Evolutionary conservation across 2,888 invertebrate species (phyloP), one percentile per base, ranked within the genome.

Genomic region (Biston betularia): DNA sequence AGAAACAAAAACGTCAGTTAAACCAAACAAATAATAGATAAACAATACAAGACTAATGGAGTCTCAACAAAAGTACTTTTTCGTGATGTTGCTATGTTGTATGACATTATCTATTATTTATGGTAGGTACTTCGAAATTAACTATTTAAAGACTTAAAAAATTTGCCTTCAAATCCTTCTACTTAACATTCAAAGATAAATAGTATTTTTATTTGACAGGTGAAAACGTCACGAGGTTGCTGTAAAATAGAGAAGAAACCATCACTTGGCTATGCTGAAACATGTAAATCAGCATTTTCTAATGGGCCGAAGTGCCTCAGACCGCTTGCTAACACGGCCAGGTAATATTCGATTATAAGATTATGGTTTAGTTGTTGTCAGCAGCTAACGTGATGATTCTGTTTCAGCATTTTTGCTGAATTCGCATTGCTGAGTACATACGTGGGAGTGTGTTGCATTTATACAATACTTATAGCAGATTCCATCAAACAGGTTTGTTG

Each of bases 391-490:
- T 24, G 24, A 24, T 48, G 15, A 45, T 55, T 57, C 63, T 60
- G 63, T 92, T 92, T 74, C 86, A 94, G 94, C 69, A 71, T 89
- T 46, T 81, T 93, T 74, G 95, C 96, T 0, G 96, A 97, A 77
- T 89, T 94, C 33, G 94, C 96, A 0, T 84, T 97, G 49, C 90
- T 96, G 75, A 89, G 94, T 10, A 97, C 97, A 0, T 96, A 97
- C 80, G 94, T 95, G 42, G 95, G 96, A 34, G 96, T 96, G 0
- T 95, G 95, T 71, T 96, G 96, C 78, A 97, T 97, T 10, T 97
- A 97, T 80, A 95, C 97, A 1, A 96, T 97, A 5, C 96, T 97
- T 74, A 96, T 97, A 80, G 94, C 96, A 5, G 95, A 95, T 73
- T 95, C 96, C 6, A 87, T 96, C 9, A 94, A 95, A 85, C 95